Percentiles rank a stretch among this genome's conserved stretches.
These are phyloP conservation scores for Aratinga solstitialis DNA, from an alignment of 2,797 vertebrate genomes.

Conservation along the genomic window DNA sequence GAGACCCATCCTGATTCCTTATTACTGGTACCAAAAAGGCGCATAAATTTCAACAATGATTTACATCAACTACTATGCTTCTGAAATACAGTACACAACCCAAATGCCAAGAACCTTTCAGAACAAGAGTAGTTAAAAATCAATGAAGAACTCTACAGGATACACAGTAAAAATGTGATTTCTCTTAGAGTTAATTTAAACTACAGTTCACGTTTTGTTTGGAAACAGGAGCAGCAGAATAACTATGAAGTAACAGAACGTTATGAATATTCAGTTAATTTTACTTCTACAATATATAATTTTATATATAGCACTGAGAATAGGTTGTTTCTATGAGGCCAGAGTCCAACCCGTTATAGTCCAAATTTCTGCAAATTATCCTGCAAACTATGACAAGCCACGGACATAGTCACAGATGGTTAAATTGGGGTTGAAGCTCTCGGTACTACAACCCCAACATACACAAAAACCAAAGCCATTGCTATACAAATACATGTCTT, in stretches of 20 bases:
- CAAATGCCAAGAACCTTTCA: conserved; percentile 34
- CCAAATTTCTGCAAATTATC: conserved; percentile 68
- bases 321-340: conserved; percentile 65
- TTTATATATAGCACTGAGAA: conserved; percentile 71
- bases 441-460: background rate
- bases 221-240: conserved; percentile 66
- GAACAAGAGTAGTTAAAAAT: conserved; percentile 27
- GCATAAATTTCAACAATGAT: conserved; percentile 6
- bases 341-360: conserved; percentile 61
- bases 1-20: background rate
- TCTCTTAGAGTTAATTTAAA: conserved; percentile 69
- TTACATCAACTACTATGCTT: conserved; percentile 24
- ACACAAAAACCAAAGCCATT: background rate
- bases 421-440: conserved; percentile 50
- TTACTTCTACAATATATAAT: conserved; percentile 70
- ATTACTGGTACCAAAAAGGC: background rate
- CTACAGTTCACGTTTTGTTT: conserved; percentile 74
- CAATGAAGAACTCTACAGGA: conserved; percentile 23
- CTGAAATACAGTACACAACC: background rate
- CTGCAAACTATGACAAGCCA: conserved; percentile 44
- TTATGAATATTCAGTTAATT: conserved; percentile 82
- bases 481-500: conserved; percentile 2
- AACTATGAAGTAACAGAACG: conserved; percentile 75
- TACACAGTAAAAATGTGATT: conserved; percentile 56
- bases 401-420: conserved; percentile 48